phyloP scores from a whole-genome alignment of 2,888 invertebrate genomes.

The Polia nebulosa region DNA sequence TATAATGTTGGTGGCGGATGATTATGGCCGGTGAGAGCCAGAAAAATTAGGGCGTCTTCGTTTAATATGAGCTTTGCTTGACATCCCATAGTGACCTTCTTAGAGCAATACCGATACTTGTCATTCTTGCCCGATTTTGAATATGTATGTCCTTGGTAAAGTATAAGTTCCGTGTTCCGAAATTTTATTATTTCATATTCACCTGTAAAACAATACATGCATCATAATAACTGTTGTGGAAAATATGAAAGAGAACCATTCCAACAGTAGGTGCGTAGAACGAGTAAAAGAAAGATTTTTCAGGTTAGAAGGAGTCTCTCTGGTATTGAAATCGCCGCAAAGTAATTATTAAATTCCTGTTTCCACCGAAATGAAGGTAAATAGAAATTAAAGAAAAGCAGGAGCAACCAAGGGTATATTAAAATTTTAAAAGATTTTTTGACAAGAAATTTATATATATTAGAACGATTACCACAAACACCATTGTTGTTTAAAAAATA shows the following conservation, averaged over 20 bases:
- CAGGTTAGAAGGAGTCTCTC: background rate
- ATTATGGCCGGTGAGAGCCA: background rate
- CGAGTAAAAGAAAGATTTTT: background rate
- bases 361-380: background rate
- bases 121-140: slow-evolving; percentile 19
- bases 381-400: background rate
- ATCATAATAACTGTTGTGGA: background rate
- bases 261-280: background rate
- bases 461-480: background rate
- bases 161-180: slow-evolving; percentile 20
- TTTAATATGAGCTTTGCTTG: slow-evolving; percentile 24
- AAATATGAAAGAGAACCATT: background rate
- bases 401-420: background rate
- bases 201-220: slow-evolving; percentile 27
- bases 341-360: background rate
- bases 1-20: slow-evolving; percentile 22
- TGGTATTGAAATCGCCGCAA: too few species aligned
- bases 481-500: too few species aligned
- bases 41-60: background rate
- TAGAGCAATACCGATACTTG: slow-evolving; percentile 28
- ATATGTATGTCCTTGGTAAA: slow-evolving; percentile 32
- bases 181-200: slow-evolving; percentile 32
- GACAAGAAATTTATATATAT: background rate
- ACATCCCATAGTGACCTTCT: slow-evolving; percentile 20
- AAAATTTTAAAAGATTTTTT: background rate